Conservation (phyloP, 2,888 invertebrate genomes). For the Dryocosmus kuriphilus region DNA sequence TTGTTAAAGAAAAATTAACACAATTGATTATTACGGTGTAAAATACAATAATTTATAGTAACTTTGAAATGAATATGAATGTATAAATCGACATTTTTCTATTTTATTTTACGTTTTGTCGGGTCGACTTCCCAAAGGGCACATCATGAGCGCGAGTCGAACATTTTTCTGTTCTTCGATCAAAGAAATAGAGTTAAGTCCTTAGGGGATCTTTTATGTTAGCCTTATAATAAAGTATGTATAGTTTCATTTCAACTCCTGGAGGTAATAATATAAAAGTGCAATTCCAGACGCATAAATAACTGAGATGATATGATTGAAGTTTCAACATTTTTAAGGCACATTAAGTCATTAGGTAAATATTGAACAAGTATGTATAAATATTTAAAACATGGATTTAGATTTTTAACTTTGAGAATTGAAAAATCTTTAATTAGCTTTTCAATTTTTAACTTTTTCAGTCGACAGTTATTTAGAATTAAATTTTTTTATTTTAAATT, state of each 20-base stretch:
- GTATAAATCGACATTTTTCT: neutral
- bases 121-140: conserved; percentile 13
- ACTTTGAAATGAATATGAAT: neutral
- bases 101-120: neutral
- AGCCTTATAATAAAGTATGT: no score
- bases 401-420: no score
- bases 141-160: conserved; percentile 10
- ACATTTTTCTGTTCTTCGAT: neutral
- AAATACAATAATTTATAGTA: neutral
- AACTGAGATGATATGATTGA: conserved; percentile 1
- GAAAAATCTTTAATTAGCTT: no score
- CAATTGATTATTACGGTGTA: no score
- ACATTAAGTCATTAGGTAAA: no score
- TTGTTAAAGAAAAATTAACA: no score
- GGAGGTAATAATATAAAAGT: neutral
- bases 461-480: neutral
- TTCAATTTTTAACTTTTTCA: no score
- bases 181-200: conserved; percentile 2
- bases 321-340: no score
- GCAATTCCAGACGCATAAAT: neutral
- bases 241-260: conserved; percentile 14
- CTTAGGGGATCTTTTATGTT: conserved; percentile 1
- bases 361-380: no score
- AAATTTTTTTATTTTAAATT: neutral
- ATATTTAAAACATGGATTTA: no score